Percentiles rank a stretch among this genome's conserved stretches.
These are phyloP conservation scores for Machimus rusticus DNA, from an alignment of 2,888 invertebrate species.

Conservation along the genomic window DNA sequence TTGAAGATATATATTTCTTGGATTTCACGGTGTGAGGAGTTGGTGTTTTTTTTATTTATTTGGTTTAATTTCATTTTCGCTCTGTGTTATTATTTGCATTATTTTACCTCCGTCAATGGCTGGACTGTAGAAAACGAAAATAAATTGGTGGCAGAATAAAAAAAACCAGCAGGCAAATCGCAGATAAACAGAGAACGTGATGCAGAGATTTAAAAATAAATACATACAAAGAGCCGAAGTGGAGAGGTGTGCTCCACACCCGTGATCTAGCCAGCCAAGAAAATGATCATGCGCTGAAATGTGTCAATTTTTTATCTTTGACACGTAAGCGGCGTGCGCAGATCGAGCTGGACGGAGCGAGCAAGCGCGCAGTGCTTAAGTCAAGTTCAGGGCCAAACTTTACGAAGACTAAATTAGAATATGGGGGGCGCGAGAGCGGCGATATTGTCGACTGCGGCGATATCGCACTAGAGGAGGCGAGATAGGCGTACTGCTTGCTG, in stretches of 20 bases:
- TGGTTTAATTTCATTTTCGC: not conserved
- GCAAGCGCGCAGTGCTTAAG: slow-evolving; percentile 17
- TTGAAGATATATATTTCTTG: not conserved
- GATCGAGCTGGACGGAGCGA: not conserved
- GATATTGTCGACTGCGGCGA: not conserved
- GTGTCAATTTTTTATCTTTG: slow-evolving; percentile 35
- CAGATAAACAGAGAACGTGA: slow-evolving; percentile 24
- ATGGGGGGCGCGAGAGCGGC: not conserved
- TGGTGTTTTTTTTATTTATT: not conserved
- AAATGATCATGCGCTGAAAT: slow-evolving; percentile 13
- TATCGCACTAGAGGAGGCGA: not conserved
- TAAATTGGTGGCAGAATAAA: not conserved
- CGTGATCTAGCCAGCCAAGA: not conserved
- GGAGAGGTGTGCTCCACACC: not conserved
- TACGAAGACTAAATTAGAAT: slow-evolving; percentile 5
- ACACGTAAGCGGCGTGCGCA: slow-evolving; percentile 12
- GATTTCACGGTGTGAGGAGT: not conserved
- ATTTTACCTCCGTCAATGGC: slow-evolving; percentile 4
- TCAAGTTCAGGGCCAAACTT: slow-evolving; percentile 34
- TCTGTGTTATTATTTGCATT: slow-evolving; percentile 24
- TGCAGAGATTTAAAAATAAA: slow-evolving; percentile 26
- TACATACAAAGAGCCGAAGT: not conserved
- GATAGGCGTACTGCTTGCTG: not conserved
- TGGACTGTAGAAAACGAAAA: not conserved
- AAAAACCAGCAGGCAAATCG: not conserved